Base-by-base conservation (phyloP, 2,113 vertebrate species). In the Nycticorax nycticorax region DNA sequence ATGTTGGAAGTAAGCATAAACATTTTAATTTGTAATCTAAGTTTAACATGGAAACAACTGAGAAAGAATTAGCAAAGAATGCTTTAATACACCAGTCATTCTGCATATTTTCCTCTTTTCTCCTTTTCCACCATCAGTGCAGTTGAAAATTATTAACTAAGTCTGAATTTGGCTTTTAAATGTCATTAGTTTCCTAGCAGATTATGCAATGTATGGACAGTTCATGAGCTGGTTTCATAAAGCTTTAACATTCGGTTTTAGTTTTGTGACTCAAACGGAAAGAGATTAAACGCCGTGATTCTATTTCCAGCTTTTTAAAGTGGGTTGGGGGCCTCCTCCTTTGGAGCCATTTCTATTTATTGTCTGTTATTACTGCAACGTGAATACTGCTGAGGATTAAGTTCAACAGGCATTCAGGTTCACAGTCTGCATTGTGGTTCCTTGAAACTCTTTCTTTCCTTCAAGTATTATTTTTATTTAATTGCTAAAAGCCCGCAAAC, bases 381-480 rank as follows among this genome's bases (percentile, higher is more conserved):
- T 20, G 28, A 93, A 63, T 67, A 66, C 24, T 78, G 56, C 33
- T 52, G 69, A 89, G 62, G 27, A 27, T 50, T 75, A 62, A 8
- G 14, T 89, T 82, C 62, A 72, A 63, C n/a, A 59, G 85, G 52
- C 77, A 75, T 74, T 89, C 64, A 59, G 60, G 74, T 78, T 89
- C 69, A 63, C 56, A 72, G 77, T 39, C 60, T 23, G 52, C 26
- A 10, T 43, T 87, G 68, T 71, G 72, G 45, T 67, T 71, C 43
- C 52, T n/a, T 88, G 57, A 80, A 83, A 86, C 21, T 55, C 43
- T 59, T 81, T 69, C n/a, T 75, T 90, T 87, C 43, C 67, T 93
- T 88, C 41, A 62, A 83, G 57, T 39, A 83, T 92, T 90, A 53
- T 77, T 94, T 94, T 90, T 86, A 71, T 75, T 95, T 89, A 82